Evolutionary conservation across 2,888 invertebrate species (phyloP), one percentile per base, ranked within the genome.

Genomic region (Nephrotoma flavescens): DNA sequence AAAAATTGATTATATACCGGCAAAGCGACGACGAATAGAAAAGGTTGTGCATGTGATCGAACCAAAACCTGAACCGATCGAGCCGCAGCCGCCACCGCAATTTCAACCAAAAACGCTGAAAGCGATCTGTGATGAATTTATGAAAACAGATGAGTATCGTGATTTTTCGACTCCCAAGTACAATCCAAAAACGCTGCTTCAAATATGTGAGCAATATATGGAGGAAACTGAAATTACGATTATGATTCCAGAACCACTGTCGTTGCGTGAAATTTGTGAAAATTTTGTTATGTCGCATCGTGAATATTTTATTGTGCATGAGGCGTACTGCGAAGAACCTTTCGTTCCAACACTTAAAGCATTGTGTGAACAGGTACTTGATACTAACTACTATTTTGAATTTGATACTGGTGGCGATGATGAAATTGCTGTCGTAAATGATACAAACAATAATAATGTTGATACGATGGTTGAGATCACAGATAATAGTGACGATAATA

Each of bases 111-210:
- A 44, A 85, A 9, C 31, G 9, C 19, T 87, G 6, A 57, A 87
- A 44, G 86, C 87, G n/a, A 87, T 86, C 44, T 87, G 87, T 84
- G 71, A 87, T 71, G 87, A 87, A n/a, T 86, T 86, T 42, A 11
- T 86, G 19, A 87, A 87, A 83, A 87, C 87, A 2, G 87, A 86
- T 5, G 19, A 83, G 4, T 87, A 86, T 83, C 41, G 85, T 12
- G 86, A 87, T 44, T 87, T 87, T 86, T 45, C 7, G 4, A 44
- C 9, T 0, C 42, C 85, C 0, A 42, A 31, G 44, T 44, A 85
- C 15, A 42, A 15, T 44, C 19, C 44, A 9, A 44, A 44, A 85
- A 44, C 85, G 19, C 19, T 85, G 44, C 42, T 15, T 7, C 45
- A 44, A 85, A 44, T 42, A 44, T 85, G 85, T 19, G 44, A 85